Conservation (phyloP, 2,113 vertebrate genomes). For the Porphyrio hochstetteri region DNA sequence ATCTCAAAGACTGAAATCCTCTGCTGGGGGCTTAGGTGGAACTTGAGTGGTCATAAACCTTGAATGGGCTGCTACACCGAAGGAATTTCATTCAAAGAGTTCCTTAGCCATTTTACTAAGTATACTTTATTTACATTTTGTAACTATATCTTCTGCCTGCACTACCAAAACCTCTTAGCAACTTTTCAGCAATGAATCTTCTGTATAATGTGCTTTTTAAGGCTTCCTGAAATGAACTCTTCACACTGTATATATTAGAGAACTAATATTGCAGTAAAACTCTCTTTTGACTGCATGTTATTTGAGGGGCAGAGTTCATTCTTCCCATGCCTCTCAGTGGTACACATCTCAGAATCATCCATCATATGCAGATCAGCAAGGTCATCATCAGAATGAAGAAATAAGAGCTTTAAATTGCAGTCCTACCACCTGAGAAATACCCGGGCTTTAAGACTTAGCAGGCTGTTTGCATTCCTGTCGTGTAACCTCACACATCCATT, state of each 20-base stretch:
- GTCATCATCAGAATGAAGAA: conserved; percentile 14
- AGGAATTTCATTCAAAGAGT: conserved; percentile 53
- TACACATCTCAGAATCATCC: not conserved
- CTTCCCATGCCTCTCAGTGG: not conserved
- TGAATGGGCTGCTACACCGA: conserved; percentile 6
- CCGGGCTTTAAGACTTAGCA: conserved; percentile 2
- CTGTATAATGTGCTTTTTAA: conserved; percentile 2
- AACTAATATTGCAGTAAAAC: not conserved
- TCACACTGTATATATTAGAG: conserved; percentile 8
- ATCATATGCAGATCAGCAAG: conserved; percentile 7
- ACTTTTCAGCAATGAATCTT: conserved; percentile 31
- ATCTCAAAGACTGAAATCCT: conserved; percentile 25
- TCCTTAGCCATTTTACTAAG: not conserved
- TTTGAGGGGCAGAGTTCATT: not conserved
- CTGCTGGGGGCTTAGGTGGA: conserved; percentile 11
- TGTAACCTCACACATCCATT: not conserved
- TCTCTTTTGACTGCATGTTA: not conserved
- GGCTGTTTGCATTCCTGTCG: conserved; percentile 30
- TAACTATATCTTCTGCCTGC: not conserved
- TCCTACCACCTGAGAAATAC: conserved; percentile 15
- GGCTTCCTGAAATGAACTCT: conserved; percentile 14
- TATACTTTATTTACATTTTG: conserved; percentile 43
- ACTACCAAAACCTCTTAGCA: not conserved
- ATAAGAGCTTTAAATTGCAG: conserved; percentile 40
- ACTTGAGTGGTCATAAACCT: conserved; percentile 5